Conservation (phyloP, 2,888 invertebrate genomes). For the Dryocosmus kuriphilus region DNA sequence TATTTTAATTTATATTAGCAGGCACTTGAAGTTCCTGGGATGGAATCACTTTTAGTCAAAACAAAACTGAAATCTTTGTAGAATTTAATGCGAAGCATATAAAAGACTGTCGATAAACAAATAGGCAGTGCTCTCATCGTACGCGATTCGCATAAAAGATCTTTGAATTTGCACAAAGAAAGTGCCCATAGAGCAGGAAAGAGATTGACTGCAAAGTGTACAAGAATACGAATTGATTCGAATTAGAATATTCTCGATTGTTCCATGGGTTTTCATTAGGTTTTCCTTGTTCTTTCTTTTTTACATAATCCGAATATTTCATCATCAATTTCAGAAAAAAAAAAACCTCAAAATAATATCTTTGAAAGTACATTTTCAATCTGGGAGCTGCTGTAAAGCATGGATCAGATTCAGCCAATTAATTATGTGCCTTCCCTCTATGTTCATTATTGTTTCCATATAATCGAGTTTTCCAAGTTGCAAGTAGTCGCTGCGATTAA, state of each 20-base stretch:
- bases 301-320: neutral
- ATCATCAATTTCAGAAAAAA: neutral
- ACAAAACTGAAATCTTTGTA: neutral
- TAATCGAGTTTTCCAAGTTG: neutral
- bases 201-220: neutral
- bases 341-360: neutral
- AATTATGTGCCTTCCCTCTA: neutral
- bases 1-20: neutral
- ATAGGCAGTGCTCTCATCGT: neutral
- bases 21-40: neutral
- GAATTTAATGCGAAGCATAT: neutral
- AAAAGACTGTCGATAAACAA: neutral
- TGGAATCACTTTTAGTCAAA: neutral
- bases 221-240: neutral
- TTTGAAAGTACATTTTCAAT: neutral
- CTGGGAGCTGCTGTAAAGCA: neutral
- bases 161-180: neutral
- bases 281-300: neutral
- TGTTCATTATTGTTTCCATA: neutral
- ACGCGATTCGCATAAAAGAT: neutral
- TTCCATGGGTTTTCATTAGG: neutral
- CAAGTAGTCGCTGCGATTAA: neutral
- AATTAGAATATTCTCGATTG: neutral
- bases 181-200: neutral
- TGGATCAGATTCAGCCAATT: constrained; percentile 1